phyloP scores from a whole-genome alignment of 2,888 invertebrate species.

The Crioceris asparagi region DNA sequence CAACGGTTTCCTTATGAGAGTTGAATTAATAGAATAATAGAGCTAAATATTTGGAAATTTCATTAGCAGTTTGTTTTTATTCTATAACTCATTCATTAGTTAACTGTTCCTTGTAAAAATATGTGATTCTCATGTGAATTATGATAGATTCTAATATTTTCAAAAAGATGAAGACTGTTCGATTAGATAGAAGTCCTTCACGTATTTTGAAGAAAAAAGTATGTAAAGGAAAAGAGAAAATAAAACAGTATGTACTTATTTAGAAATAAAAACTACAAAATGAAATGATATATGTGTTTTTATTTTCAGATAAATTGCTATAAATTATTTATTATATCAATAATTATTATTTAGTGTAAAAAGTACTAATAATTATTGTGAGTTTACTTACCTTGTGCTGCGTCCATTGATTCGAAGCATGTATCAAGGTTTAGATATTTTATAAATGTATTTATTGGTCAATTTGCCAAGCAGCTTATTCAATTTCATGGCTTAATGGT shows the following conservation, averaged over 20 bases:
- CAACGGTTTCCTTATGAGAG: too few relatives aligned
- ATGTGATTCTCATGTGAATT: conserved; percentile 11
- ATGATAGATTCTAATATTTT: conserved; percentile 14
- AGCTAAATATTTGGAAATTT: too few relatives aligned
- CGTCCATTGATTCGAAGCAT: too few relatives aligned
- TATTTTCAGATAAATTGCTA: background rate
- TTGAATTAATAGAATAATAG: too few relatives aligned
- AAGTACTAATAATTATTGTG: too few relatives aligned
- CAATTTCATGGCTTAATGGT: too few relatives aligned
- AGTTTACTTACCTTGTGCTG: too few relatives aligned
- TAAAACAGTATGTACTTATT: conserved; percentile 20
- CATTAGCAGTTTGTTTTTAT: background rate
- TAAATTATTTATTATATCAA: too few relatives aligned
- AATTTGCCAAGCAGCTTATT: too few relatives aligned
- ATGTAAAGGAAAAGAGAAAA: conserved; percentile 14
- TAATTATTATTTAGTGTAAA: too few relatives aligned
- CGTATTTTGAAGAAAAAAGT: conserved; percentile 12
- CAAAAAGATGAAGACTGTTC: conserved; percentile 22
- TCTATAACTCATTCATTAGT: conserved; percentile 5
- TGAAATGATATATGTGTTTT: conserved; percentile 3
- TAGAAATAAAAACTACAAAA: conserved; percentile 21
- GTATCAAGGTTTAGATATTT: too few relatives aligned
- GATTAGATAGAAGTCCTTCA: conserved; percentile 14
- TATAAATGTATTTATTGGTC: too few relatives aligned
- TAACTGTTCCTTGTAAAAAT: conserved; percentile 10